Evolutionary conservation across 2,888 invertebrate species (phyloP).

Genomic region (Eurytoma californica): DNA sequence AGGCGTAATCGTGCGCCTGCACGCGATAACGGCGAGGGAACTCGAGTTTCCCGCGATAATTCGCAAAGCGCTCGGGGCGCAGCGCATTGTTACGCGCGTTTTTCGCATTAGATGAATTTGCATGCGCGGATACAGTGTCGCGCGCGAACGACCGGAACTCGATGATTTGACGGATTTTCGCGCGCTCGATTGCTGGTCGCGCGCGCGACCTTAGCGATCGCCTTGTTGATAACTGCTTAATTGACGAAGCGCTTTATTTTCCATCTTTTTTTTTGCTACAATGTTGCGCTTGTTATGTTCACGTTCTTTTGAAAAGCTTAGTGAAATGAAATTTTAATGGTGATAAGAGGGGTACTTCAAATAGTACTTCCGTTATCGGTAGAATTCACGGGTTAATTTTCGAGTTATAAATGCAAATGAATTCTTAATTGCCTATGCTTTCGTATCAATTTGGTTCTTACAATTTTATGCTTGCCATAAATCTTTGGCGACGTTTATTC

Average conservation of each 20-base stretch:
- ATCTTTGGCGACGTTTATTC: slow-evolving; percentile 18
- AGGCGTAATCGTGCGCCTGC: background rate
- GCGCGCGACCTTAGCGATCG: slow-evolving; percentile 12
- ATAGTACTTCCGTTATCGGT: too few relatives aligned
- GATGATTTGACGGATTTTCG: slow-evolving; percentile 47
- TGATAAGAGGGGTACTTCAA: too few relatives aligned
- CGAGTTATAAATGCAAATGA: too few relatives aligned
- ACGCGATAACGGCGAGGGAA: background rate
- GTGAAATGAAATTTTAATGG: too few relatives aligned
- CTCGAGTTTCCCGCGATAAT: slow-evolving; percentile 7
- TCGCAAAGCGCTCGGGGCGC: background rate
- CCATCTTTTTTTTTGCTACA: slow-evolving; percentile 8
- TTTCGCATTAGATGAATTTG: background rate
- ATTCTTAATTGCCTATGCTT: too few relatives aligned
- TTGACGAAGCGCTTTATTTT: background rate
- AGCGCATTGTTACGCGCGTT: slow-evolving; percentile 13
- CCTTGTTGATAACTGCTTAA: slow-evolving; percentile 9
- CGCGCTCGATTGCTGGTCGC: background rate
- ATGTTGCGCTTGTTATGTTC: background rate
- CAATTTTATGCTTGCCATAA: slow-evolving; percentile 24
- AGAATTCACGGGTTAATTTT: too few relatives aligned
- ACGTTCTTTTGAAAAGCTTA: too few relatives aligned
- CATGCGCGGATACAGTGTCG: slow-evolving; percentile 39
- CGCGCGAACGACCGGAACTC: slow-evolving; percentile 33
- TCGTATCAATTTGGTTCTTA: background rate